These are phyloP conservation scores for Cheilosia vernalis DNA, from an alignment of 2,888 invertebrate genomes.

Conservation along the genomic window DNA sequence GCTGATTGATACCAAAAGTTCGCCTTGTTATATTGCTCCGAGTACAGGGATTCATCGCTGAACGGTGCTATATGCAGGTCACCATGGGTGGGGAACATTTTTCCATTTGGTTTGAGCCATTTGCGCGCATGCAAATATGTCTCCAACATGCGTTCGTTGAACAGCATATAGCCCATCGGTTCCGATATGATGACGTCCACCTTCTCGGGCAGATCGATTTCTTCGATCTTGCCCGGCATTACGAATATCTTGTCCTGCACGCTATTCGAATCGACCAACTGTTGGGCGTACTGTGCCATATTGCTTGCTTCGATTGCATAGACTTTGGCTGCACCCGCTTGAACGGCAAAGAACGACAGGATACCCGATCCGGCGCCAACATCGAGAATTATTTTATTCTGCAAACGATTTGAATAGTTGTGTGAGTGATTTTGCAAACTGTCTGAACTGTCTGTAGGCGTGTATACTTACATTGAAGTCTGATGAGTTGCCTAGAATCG, in stretches of 20 bases:
- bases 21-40: constrained; percentile 99
- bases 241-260: constrained; percentile 94
- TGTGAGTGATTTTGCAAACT: background rate
- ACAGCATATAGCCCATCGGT: constrained; percentile 99
- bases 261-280: constrained; percentile 94
- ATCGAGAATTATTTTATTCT: constrained; percentile 96
- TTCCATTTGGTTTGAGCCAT: constrained; percentile 95
- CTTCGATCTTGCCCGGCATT: constrained; percentile 98
- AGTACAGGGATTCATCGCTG: constrained; percentile 97
- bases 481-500: constrained; percentile 95
- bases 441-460: background rate
- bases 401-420: too few species aligned
- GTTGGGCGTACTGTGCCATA: constrained; percentile 98
- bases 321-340: constrained; percentile 97
- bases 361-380: constrained; percentile 99
- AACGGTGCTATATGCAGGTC: constrained; percentile 99
- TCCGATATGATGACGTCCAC: constrained; percentile 99
- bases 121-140: constrained; percentile 99
- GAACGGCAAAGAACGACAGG: constrained; percentile 98
- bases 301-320: constrained; percentile 99
- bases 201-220: constrained; percentile 96
- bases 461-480: constrained; percentile 90
- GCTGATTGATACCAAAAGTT: constrained; percentile 99
- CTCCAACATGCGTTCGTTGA: constrained; percentile 99
- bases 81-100: constrained; percentile 98